Evolutionary conservation across 2,888 invertebrate species (phyloP).

Genomic region (Cryptosula pallasiana): DNA sequence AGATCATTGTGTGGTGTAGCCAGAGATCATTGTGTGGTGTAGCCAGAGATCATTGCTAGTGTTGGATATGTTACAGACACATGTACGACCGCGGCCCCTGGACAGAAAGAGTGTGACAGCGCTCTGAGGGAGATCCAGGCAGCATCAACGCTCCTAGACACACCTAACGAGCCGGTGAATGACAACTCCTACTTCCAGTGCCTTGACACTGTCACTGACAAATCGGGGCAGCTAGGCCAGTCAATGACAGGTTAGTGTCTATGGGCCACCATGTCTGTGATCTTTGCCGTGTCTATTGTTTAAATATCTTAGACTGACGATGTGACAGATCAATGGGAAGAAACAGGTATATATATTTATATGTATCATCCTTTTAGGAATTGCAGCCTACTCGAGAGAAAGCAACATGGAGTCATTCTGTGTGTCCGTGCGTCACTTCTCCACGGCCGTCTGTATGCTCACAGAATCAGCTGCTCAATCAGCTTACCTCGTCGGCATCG

Average conservation of each 20-base stretch:
- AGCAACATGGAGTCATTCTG: constrained; percentile 80
- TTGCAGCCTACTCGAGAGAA: constrained; percentile 39
- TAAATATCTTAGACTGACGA: too few species aligned
- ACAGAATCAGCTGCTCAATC: constrained; percentile 91
- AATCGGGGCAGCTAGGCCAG: constrained; percentile 53
- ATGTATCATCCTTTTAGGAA: constrained; percentile 40
- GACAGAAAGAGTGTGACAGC: constrained; percentile 93
- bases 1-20: too few species aligned
- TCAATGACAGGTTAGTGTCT: constrained; percentile 73
- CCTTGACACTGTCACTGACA: constrained; percentile 66
- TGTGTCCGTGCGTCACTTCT: constrained; percentile 74
- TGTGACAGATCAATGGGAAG: too few species aligned
- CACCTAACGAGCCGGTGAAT: constrained; percentile 77
- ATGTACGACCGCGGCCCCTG: constrained; percentile 78
- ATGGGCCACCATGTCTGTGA: too few species aligned
- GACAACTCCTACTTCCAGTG: constrained; percentile 89
- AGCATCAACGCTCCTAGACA: constrained; percentile 25
- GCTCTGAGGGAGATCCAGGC: constrained; percentile 82
- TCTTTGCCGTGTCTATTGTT: too few species aligned
- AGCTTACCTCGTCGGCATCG: constrained; percentile 88
- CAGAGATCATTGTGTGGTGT: too few species aligned
- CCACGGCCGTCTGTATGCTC: constrained; percentile 80
- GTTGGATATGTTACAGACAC: background rate
- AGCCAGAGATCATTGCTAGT: too few species aligned
- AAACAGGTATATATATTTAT: too few species aligned